These are phyloP conservation scores for Phasianus colchicus DNA, from an alignment of 2,113 vertebrate genomes.

Conservation along the genomic window DNA sequence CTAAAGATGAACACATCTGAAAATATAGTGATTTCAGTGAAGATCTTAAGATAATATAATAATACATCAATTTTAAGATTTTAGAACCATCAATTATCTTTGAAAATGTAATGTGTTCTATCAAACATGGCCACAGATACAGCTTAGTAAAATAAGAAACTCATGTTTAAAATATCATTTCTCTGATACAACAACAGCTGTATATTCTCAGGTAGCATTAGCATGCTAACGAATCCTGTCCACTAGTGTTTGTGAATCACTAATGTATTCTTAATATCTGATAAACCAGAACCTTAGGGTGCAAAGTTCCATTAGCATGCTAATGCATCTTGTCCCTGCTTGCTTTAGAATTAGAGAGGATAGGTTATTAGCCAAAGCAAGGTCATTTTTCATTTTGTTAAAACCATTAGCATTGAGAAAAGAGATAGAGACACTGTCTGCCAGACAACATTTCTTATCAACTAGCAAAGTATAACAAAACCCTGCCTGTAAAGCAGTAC, in stretches of 20 bases:
- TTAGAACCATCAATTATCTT: neutral
- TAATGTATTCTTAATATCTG: constrained; percentile 69
- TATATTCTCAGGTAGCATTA: constrained; percentile 51
- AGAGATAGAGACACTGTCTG: constrained; percentile 30
- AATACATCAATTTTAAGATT: neutral
- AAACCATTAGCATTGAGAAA: constrained; percentile 53
- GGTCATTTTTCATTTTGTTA: constrained; percentile 50
- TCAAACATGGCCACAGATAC: neutral
- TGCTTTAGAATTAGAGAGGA: constrained; percentile 63
- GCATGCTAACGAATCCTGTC: constrained; percentile 60
- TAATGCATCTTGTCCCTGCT: constrained; percentile 62
- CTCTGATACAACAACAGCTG: neutral
- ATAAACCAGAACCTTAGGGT: constrained; percentile 64
- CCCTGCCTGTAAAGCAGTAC: neutral
- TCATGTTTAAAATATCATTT: neutral
- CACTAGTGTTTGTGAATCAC: constrained; percentile 28
- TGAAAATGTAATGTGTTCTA: neutral
- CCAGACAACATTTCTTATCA: constrained; percentile 48
- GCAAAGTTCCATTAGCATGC: constrained; percentile 73
- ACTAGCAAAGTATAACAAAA: neutral
- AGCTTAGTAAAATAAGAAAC: neutral
- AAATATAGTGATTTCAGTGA: neutral
- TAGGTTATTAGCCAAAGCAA: constrained; percentile 40
- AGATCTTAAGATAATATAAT: neutral
- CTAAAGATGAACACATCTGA: neutral